Evolutionary conservation across 2,797 vertebrate species (phyloP).

Genomic region (Amblyraja radiata): DNA sequence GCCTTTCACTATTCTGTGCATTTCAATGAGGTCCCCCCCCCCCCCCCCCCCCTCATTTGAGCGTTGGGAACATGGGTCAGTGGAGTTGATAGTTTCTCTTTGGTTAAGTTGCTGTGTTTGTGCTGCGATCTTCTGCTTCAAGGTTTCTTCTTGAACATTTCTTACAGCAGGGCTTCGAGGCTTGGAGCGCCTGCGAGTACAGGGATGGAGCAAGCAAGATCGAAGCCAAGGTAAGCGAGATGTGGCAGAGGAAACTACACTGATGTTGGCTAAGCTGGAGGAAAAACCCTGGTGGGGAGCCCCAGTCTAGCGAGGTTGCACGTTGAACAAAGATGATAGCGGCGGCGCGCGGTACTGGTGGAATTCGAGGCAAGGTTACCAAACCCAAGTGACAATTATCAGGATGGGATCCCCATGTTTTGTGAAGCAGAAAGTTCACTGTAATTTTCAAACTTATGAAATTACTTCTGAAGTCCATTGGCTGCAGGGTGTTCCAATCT

Average conservation of each 20-base stretch:
- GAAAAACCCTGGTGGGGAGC: too few relatives aligned
- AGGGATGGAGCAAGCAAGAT: conserved; percentile 33
- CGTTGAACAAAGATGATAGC: neutral
- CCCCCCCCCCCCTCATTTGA: too few relatives aligned
- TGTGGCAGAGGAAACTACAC: neutral
- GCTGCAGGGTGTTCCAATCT: neutral
- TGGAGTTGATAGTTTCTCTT: neutral
- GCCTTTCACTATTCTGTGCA: too few relatives aligned
- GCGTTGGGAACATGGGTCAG: neutral
- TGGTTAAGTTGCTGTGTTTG: neutral
- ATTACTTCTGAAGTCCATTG: neutral
- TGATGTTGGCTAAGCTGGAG: neutral
- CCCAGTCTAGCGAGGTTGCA: neutral
- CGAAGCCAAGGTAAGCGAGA: conserved; percentile 32
- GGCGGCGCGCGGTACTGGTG: neutral
- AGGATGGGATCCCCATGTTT: neutral
- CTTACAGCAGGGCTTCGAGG: conserved; percentile 33
- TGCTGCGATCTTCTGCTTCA: conserved; percentile 1
- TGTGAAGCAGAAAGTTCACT: neutral
- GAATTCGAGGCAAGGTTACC: neutral
- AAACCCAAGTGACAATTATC: neutral
- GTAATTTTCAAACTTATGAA: neutral
- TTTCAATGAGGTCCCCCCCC: neutral
- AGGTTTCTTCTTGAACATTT: neutral
- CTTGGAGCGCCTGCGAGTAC: conserved; percentile 31